Base-by-base conservation (phyloP, 2,797 vertebrate species). In the Sternarchorhynchus goeldii region DNA sequence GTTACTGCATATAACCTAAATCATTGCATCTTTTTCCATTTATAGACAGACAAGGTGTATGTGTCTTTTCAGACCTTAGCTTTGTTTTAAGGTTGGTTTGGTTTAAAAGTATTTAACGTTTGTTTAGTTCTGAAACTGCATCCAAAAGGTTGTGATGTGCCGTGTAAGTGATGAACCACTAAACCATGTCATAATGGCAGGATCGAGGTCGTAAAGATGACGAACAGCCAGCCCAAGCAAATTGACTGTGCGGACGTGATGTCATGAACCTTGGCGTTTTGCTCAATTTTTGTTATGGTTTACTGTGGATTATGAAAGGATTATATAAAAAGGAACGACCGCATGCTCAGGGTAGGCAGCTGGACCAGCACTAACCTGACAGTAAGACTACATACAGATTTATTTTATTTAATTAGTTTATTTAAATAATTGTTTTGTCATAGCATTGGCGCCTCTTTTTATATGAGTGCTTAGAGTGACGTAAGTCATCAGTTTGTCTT, bases 201-300 rank as follows among this genome's bases (percentile, higher is more conserved):
- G 16, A 1, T 81, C 77, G 78, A 85, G 77, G 76, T 75, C 72
- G 75, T 77, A 72, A 81, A 86, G 57, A 75, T 63, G 67, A 79
- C 69, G 53, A 66, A 83, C 71, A 55, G 53, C 69, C 76, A 60
- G 75, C 67, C 34, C 29, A 4, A 18, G 59, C 45, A 71, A 80
- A 73, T 12, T 50, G 45, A 50, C 17, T 18, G 39, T 31, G 34
- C 10, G 45, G 45, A 50, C 12, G 45, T 50, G 45, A 50, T 50
- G 45, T 50, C 45, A 12, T 50, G 45, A 50, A 50, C 45, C 45
- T 12, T 50, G 45, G 45, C 14, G 45, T 50, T 12, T 50, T 50
- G 45, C 12, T 50, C 12, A 50, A 12, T 1, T 50, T 50, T 50
- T 50, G 14, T 50, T 50, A 50, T 50, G 45, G 45, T 50, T 50